These are phyloP conservation scores for Meles meles DNA, from an alignment of 2,113 vertebrate species.

Conservation along the genomic window DNA sequence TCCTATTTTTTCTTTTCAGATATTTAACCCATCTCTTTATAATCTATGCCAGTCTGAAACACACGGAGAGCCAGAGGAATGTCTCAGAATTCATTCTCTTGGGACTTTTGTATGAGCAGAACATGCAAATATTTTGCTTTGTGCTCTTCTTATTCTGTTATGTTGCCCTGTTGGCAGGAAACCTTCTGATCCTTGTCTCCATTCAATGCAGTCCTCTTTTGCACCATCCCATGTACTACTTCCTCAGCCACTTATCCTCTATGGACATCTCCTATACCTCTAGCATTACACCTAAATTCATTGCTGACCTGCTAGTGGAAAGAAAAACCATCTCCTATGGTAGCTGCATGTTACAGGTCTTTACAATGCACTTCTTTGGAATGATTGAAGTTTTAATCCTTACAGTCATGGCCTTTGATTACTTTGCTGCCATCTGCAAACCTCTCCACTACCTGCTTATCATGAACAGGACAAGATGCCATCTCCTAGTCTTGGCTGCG, in stretches of 20 bases:
- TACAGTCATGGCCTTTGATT: slow-evolving; percentile 36
- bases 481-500: background rate
- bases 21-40: background rate
- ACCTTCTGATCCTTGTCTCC: background rate
- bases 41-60: background rate
- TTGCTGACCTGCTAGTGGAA: too few species aligned
- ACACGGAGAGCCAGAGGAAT: background rate
- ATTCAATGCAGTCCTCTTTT: background rate
- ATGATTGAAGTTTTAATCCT: background rate
- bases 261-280: slow-evolving; percentile 12
- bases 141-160: background rate
- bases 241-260: slow-evolving; percentile 1
- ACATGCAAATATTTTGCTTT: background rate
- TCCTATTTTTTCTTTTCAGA: background rate
- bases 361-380: too few species aligned
- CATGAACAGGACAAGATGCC: background rate
- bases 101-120: background rate
- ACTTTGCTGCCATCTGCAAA: background rate
- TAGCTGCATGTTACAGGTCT: too few species aligned
- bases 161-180: background rate
- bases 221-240: slow-evolving; percentile 31
- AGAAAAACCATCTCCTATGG: too few species aligned
- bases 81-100: slow-evolving; percentile 30
- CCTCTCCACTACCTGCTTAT: background rate
- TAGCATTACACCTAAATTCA: background rate